Evolutionary conservation across 1,140 invertebrate species (phyloP).

Genomic region (Drosophila hydei): DNA sequence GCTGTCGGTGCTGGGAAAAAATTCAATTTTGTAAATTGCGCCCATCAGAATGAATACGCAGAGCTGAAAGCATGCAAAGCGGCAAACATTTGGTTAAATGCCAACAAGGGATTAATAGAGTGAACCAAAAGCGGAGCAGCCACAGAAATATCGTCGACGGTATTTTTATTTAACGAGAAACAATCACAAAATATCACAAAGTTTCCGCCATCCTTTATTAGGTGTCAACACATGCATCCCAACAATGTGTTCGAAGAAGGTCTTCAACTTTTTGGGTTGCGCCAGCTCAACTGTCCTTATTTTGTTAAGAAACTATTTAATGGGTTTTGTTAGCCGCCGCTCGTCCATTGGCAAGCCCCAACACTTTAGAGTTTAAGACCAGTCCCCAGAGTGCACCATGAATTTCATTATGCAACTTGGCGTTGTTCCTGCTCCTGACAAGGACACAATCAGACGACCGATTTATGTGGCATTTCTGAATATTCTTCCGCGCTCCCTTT

Average conservation of each 20-base stretch:
- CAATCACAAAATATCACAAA: conserved; percentile 60
- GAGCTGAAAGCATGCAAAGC: conserved; percentile 27
- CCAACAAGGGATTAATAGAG: conserved; percentile 61
- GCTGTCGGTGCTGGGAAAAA: conserved; percentile 31
- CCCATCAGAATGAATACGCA: conserved; percentile 40
- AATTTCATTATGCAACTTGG: conserved; percentile 53
- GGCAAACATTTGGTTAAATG: conserved; percentile 57
- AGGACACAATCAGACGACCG: conserved; percentile 39
- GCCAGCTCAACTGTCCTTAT: conserved; percentile 27
- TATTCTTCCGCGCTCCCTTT: conserved; percentile 4
- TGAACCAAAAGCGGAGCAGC: conserved; percentile 27
- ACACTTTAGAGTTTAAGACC: conserved; percentile 41
- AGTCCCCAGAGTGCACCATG: conserved; percentile 49
- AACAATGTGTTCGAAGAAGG: background rate
- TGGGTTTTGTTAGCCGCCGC: conserved; percentile 35
- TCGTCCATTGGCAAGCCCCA: conserved; percentile 27
- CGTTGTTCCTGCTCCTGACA: conserved; percentile 18
- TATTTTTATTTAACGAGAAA: conserved; percentile 61
- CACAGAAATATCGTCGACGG: conserved; percentile 34
- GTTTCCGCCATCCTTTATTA: conserved; percentile 45
- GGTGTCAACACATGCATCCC: conserved; percentile 44
- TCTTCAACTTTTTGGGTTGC: conserved; percentile 30
- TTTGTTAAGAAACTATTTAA: conserved; percentile 62
- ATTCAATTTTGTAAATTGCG: conserved; percentile 49
- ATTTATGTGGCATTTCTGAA: conserved; percentile 16